Base-by-base conservation (phyloP, 2,797 vertebrate genomes). In the Crax fasciolata region DNA sequence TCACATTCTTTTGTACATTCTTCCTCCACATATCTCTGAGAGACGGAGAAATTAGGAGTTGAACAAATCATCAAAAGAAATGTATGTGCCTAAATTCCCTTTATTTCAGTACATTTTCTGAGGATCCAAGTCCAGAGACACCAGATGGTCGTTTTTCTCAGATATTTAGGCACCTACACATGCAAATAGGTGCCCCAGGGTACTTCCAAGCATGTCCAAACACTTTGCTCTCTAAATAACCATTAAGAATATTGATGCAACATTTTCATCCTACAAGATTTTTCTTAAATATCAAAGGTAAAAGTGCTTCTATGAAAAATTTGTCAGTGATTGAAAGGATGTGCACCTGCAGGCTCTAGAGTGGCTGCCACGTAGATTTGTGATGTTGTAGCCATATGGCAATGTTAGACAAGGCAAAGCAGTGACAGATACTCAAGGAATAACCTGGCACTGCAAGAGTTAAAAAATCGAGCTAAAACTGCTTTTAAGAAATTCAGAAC, bases 151-250 rank as follows among this genome's bases (percentile, higher is more conserved):
- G 5, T 17, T 91, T 94, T 90, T 94, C 91, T 91, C 93, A 95
- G 94, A n/a, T 93, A 81, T 94, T 91, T 88, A 90, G 74, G 82
- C 91, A 95, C 85, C 91, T 96, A 94, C 94, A 94, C 94, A 94
- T 75, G 79, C 87, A 94, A 91, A 91, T 28, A 94, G 91, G 20
- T 93, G 79, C 91, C 93, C 66, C 41, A 46, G 27, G 13, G 58
- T 91, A 91, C 89, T 93, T 89, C 82, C 94, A 90, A 87, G 78
- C 58, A 30, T 8, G 35, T 78, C 72, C 87, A 93, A 89, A 94
- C 41, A 62, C 87, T 81, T 91, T 1, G 0, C 44, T 84, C 85
- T 81, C 62, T 88, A 94, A 96, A 94, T 93, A 95, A 58, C 61
- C 39, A 55, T 78, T 90, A 75, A 58, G 93, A 93, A 73, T 75